These are phyloP conservation scores for Euplexia lucipara DNA, from an alignment of 2,888 invertebrate species.

Conservation along the genomic window DNA sequence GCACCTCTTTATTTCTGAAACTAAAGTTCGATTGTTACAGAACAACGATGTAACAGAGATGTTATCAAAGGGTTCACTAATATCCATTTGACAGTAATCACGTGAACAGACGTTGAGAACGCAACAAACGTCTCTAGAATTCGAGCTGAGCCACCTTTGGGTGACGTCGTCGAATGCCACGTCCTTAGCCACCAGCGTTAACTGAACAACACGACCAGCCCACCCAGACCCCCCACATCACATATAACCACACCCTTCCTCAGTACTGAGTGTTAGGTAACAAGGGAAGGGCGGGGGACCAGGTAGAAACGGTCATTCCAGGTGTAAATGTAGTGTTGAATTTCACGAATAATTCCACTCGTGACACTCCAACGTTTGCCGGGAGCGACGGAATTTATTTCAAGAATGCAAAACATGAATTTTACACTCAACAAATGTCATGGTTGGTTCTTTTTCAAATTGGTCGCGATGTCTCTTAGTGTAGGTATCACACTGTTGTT, in stretches of 20 bases:
- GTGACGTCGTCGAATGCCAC: slow-evolving; percentile 70
- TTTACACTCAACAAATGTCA: slow-evolving; percentile 64
- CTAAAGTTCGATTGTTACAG: slow-evolving; percentile 17
- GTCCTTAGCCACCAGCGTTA: slow-evolving; percentile 73
- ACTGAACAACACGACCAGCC: slow-evolving; percentile 71
- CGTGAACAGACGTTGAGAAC: slow-evolving; percentile 35
- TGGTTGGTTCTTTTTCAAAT: slow-evolving; percentile 65
- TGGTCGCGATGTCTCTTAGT: slow-evolving; percentile 60
- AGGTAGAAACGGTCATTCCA: slow-evolving; percentile 62
- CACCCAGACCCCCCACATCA: slow-evolving; percentile 57
- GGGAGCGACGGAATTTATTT: slow-evolving; percentile 73
- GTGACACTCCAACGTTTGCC: slow-evolving; percentile 76
- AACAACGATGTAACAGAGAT: slow-evolving; percentile 24
- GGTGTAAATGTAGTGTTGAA: slow-evolving; percentile 81
- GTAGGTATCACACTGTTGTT: slow-evolving; percentile 26
- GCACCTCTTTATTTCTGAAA: slow-evolving; percentile 8
- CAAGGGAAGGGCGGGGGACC: slow-evolving; percentile 51
- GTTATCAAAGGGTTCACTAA: slow-evolving; percentile 17
- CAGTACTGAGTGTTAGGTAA: slow-evolving; percentile 10
- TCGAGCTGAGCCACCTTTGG: slow-evolving; percentile 70
- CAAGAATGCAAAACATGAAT: slow-evolving; percentile 73
- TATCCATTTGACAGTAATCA: slow-evolving; percentile 47
- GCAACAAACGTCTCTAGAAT: slow-evolving; percentile 71
- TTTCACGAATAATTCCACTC: slow-evolving; percentile 81
- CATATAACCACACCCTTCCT: slow-evolving; percentile 46